phyloP scores from a whole-genome alignment of 1,140 invertebrate genomes.

The Leptinotarsa texana region DNA sequence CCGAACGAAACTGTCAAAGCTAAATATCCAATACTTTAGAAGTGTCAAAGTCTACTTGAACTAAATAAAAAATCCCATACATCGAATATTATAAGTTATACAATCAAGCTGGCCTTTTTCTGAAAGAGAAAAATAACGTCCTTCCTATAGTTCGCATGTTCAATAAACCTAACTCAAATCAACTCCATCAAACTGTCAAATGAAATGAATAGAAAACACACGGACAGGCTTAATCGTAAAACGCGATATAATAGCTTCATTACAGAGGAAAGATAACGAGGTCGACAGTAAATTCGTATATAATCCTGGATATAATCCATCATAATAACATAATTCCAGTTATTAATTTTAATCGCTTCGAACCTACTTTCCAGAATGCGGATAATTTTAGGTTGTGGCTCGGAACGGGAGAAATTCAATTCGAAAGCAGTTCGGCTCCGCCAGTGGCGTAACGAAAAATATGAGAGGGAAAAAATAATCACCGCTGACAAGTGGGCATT shows the following conservation, averaged over 20 bases:
- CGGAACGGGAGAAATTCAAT: background rate
- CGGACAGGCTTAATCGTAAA: background rate
- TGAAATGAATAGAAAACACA: background rate
- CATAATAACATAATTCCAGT: conserved; percentile 18
- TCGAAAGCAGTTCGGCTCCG: background rate
- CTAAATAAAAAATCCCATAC: too few relatives aligned
- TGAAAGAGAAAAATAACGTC: too few relatives aligned
- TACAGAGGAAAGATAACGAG: conserved; percentile 11
- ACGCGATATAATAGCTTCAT: conserved; percentile 10
- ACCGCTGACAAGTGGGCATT: too few relatives aligned
- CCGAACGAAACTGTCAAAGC: too few relatives aligned
- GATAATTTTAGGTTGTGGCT: conserved; percentile 2
- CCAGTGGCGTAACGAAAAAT: background rate
- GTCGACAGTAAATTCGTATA: conserved; percentile 6
- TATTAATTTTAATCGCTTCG: conserved; percentile 19
- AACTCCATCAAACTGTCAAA: background rate
- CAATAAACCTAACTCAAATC: too few relatives aligned
- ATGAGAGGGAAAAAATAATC: too few relatives aligned
- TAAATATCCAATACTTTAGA: too few relatives aligned
- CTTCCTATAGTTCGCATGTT: too few relatives aligned
- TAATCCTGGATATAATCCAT: conserved; percentile 18
- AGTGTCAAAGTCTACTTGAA: too few relatives aligned
- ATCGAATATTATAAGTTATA: too few relatives aligned
- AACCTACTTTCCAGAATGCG: conserved; percentile 13
- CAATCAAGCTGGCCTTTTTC: too few relatives aligned